Percentiles rank a stretch among this genome's conserved stretches.
phyloP scores from a whole-genome alignment of 1,140 invertebrate species.

The Drosophila setifemur region DNA sequence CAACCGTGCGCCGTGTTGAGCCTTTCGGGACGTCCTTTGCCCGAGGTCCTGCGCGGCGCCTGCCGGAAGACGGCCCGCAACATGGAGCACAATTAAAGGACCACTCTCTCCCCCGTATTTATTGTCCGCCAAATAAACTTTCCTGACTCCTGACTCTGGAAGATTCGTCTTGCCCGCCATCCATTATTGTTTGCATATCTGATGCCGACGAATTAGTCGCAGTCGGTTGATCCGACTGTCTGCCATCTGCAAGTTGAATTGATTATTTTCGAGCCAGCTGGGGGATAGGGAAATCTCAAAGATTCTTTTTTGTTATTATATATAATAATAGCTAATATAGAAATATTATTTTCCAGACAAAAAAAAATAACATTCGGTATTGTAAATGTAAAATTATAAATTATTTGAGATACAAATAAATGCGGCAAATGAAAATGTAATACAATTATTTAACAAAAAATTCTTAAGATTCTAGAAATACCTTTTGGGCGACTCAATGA shows the following conservation, averaged over 20 bases:
- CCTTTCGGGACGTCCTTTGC: constrained; percentile 41
- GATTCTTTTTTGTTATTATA: no score
- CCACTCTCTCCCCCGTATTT: not conserved
- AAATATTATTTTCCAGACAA: no score
- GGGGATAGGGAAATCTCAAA: not conserved
- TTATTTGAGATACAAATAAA: no score
- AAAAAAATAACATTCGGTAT: no score
- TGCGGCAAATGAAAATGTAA: no score
- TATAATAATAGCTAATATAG: no score
- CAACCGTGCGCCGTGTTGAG: constrained; percentile 40
- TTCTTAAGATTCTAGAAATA: no score
- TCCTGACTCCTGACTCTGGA: not conserved
- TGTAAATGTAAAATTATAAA: no score
- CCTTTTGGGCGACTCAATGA: no score
- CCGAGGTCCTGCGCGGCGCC: constrained; percentile 23
- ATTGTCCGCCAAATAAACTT: constrained; percentile 25
- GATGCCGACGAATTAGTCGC: constrained; percentile 61
- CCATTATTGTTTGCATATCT: constrained; percentile 48
- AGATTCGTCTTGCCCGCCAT: constrained; percentile 1
- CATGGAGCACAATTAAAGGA: not conserved
- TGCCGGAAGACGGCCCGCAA: constrained; percentile 18
- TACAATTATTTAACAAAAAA: no score
- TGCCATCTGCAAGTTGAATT: constrained; percentile 46
- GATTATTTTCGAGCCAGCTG: not conserved
- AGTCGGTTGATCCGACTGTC: constrained; percentile 36